These are phyloP conservation scores for Leptinotarsa lineolata DNA, from an alignment of 1,140 invertebrate species.

Conservation along the genomic window DNA sequence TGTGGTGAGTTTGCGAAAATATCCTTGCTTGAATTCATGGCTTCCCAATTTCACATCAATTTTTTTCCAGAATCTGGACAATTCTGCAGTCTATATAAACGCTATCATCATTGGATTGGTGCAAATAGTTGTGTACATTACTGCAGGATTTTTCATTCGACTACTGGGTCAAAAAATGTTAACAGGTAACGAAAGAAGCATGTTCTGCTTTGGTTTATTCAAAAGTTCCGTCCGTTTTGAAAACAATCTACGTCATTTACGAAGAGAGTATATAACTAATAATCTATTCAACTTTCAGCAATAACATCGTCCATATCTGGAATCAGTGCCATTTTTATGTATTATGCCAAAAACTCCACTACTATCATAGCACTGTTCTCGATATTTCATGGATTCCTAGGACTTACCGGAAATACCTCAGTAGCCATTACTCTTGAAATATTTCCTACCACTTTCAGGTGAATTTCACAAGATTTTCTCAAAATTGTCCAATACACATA, in stretches of 20 bases:
- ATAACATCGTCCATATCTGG: neutral
- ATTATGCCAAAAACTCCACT: neutral
- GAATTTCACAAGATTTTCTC: neutral
- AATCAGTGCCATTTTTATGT: neutral
- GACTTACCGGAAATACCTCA: neutral
- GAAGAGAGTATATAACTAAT: too few relatives aligned
- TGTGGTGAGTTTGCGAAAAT: neutral
- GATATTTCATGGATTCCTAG: neutral
- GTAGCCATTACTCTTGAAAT: neutral
- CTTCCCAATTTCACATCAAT: too few relatives aligned
- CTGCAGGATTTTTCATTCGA: neutral
- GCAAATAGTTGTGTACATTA: neutral
- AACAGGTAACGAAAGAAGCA: neutral
- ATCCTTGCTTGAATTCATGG: too few relatives aligned
- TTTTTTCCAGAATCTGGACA: neutral
- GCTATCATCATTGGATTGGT: neutral
- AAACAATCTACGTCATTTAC: too few relatives aligned
- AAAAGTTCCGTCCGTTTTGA: too few relatives aligned
- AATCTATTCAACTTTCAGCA: too few relatives aligned
- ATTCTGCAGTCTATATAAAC: neutral
- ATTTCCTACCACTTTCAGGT: slow-evolving; percentile 6
- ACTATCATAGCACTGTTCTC: neutral
- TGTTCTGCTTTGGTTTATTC: neutral
- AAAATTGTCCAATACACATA: too few relatives aligned
- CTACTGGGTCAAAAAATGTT: neutral